These are phyloP conservation scores for Petrophora chlorosata DNA, from an alignment of 2,888 invertebrate genomes.

Conservation along the genomic window DNA sequence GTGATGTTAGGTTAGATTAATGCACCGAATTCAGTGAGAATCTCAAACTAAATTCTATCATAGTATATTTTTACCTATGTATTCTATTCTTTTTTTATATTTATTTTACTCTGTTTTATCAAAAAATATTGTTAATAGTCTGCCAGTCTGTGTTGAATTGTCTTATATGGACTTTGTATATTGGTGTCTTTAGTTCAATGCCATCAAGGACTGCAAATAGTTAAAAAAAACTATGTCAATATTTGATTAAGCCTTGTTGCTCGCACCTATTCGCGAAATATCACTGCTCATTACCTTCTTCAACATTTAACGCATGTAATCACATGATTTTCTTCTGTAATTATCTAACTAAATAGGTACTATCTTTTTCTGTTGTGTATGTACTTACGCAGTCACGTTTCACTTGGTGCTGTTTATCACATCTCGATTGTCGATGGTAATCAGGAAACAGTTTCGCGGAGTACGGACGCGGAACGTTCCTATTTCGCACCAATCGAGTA, in stretches of 20 bases:
- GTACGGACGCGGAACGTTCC: constrained; percentile 55
- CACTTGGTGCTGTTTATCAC: constrained; percentile 8
- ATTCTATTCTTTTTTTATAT: no score
- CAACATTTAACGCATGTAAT: no score
- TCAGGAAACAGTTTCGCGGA: constrained; percentile 39
- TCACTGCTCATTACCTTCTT: constrained; percentile 11
- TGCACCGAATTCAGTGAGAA: no score
- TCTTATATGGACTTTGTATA: constrained; percentile 9
- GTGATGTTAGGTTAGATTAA: no score
- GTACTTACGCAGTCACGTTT: neutral
- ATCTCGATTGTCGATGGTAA: constrained; percentile 30
- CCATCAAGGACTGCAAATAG: constrained; percentile 17
- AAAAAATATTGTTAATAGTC: neutral
- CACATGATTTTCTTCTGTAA: no score
- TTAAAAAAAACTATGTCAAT: constrained; percentile 21
- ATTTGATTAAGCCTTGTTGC: constrained; percentile 11
- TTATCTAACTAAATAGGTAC: no score
- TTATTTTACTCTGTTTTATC: no score
- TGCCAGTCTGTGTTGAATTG: neutral
- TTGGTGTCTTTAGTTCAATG: constrained; percentile 27
- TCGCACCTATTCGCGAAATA: constrained; percentile 11
- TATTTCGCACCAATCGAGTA: constrained; percentile 28
- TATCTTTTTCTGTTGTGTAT: constrained; percentile 23
- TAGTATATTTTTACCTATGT: no score
- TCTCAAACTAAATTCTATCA: no score